Evolutionary conservation across 2,888 invertebrate genomes (phyloP), one percentile per base, ranked within the genome.

Genomic region (Callosobruchus maculatus): DNA sequence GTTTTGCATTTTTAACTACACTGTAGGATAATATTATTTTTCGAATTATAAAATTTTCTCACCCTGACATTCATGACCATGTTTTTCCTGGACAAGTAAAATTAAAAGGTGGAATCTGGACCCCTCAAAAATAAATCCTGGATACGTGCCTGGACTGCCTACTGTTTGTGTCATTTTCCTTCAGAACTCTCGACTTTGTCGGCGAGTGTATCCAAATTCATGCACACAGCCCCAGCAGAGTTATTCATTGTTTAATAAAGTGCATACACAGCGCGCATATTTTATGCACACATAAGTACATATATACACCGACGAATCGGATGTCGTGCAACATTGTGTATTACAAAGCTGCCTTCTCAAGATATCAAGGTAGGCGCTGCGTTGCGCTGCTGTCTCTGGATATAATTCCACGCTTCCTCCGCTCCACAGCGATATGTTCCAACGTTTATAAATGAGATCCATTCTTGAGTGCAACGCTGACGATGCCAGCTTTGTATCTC

Each of bases 201-300:
- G 79, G 78, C 78, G 77, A 77, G 49, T 18, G 49, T 49, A 49
- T 49, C 49, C 3, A 18, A 49, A 49, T 49, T 49, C 49, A 49
- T 7, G 13, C 49, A 13, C 13, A 49, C 49, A 18, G 13, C 13
- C 49, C 49, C 9, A 49, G 49, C 49, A 18, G 49, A 49, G 49
- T 77, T 77, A 78, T 79, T 77, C 78, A 78, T 77, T 79, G 77
- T 77, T 78, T 79, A 79, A 78, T 78, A 79, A 79, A 79, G 67
- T 79, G 78, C 79, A 77, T 49, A 49, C 49, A 72, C 72, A 72
- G 74, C 74, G 77, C 77, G 76, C 76, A 75, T 77, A 78, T 79
- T 78, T 49, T 49, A 49, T 49, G 49, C 49, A 49, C 49, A 49
- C 49, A 49, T 49, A 49, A 49, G 49, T 49, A 49, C 49, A 49